Evolutionary conservation across 2,888 invertebrate genomes (phyloP), one percentile per base, ranked within the genome.

Genomic region (Eupithecia abbreviata): DNA sequence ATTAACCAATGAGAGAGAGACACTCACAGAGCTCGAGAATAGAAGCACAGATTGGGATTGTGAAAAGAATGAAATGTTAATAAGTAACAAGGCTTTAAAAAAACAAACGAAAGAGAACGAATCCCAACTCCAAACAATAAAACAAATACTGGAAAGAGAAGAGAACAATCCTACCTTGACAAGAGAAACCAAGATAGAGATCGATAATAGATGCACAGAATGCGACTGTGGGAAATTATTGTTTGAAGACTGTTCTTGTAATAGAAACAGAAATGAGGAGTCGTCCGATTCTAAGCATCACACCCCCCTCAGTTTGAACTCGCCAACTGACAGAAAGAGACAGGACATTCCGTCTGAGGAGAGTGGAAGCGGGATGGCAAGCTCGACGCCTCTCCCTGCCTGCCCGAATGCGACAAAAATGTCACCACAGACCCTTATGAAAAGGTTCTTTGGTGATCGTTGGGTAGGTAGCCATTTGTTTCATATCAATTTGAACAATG

Each of bases 71-170:
- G 43, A 18, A 62, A 70, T 62, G 73, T 18, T 84, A 18, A 18
- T 58, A 9, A 9, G 58, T 18, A 82, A 7, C 84, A 93, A 92
- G 69, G 88, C 89, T 66, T 90, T 90, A 85, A 89, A 91, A 77
- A 82, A 86, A 5, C 84, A 82, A 68, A 87, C 93, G 18, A 87
- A 88, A 79, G 85, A 87, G 71, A 92, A 92, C 76, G 89, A 91
- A 13, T 75, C 77, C 0, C 58, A 86, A 10, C 86, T 93, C 58
- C 70, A 79, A 3, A 69, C 77, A 2, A 80, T 93, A 3, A 86
- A 85, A 55, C 79, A 79, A 12, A 84, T 84, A 10, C 58, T 89
- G 13, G 80, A 80, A 72, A 82, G 77, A 65, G 81, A 65, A 49
- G 79, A 80, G 62, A 77, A 71, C 62, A 71, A 73, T 55, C 10